Conservation (phyloP, 2,797 vertebrate species). For the Arctocebus calabarensis region DNA sequence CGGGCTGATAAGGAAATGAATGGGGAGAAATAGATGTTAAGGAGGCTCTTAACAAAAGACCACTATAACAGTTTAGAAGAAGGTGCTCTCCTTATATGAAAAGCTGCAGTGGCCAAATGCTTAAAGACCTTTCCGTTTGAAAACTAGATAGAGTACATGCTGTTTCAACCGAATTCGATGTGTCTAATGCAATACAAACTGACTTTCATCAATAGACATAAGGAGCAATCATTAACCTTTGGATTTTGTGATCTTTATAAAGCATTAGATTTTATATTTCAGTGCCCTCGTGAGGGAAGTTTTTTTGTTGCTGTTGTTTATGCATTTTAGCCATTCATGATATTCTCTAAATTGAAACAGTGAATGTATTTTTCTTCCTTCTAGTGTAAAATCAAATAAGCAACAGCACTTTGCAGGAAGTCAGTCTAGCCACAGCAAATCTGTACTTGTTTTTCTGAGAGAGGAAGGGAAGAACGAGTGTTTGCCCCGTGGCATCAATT, state of each 20-base stretch:
- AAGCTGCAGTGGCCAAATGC: neutral
- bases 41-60: neutral
- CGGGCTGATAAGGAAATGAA: neutral
- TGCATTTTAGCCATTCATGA: constrained; percentile 63
- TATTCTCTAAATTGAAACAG: constrained; percentile 73
- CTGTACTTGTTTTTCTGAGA: constrained; percentile 86
- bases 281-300: constrained; percentile 1
- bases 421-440: constrained; percentile 86
- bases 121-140: constrained; percentile 4
- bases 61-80: neutral
- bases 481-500: constrained; percentile 89
- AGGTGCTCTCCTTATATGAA: neutral
- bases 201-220: constrained; percentile 30
- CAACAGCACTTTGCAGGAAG: constrained; percentile 84
- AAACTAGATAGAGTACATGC: neutral
- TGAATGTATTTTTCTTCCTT: constrained; percentile 63
- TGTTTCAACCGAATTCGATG: constrained; percentile 48
- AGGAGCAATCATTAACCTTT: constrained; percentile 56
- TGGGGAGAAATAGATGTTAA: neutral
- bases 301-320: constrained; percentile 47
- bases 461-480: constrained; percentile 84
- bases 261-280: constrained; percentile 8
- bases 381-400: constrained; percentile 77
- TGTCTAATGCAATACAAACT: constrained; percentile 49
- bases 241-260: constrained; percentile 59